Evolutionary conservation across 2,113 vertebrate species (phyloP), one percentile per base, ranked within the genome.

Genomic region (Notiomystis cincta): DNA sequence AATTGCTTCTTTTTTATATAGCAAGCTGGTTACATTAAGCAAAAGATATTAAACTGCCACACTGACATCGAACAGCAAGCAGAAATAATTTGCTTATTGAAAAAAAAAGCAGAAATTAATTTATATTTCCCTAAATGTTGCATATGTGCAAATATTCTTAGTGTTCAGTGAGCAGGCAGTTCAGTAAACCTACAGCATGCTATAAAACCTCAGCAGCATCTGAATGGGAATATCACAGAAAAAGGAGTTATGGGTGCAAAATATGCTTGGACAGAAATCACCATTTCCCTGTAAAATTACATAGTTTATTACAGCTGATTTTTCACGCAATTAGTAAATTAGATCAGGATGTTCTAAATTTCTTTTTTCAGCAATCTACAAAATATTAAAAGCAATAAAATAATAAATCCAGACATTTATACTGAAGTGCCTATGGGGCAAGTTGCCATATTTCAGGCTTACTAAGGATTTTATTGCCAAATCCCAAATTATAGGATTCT

Each of bases 241-340:
- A 81, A 93, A 80, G 21, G 23, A 85, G 19, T 27, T 72, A 61
- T 13, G 22, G n/a, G 13, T 30, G 44, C 20, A 91, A 62, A 87
- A 71, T 33, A 76, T 1, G 1, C 37, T 81, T 82, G 80, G 79
- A 60, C 47, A 78, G 48, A 83, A 92, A 81, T 58, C 51, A 93
- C 12, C 31, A 50, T 75, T 87, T 84, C 45, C 48, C 25, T 62
- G 27, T 85, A 50, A 4, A 87, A 67, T 82, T 93, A 71, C 53
- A 18, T 25, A 38, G 25, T 82, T 96, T 93, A 85, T 79, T 79
- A 85, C n/a, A 72, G 53, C 45, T 76, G 57, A 85, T 85, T 85
- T 96, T 82, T 61, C 86, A 95, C 6, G 7, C 53, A 88, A 76
- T 90, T 76, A 77, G 76, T 69, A 88, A 90, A 93, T 87, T 94